phyloP scores from a whole-genome alignment of 1,140 invertebrate species.

The Rhagoletis pomonella region DNA sequence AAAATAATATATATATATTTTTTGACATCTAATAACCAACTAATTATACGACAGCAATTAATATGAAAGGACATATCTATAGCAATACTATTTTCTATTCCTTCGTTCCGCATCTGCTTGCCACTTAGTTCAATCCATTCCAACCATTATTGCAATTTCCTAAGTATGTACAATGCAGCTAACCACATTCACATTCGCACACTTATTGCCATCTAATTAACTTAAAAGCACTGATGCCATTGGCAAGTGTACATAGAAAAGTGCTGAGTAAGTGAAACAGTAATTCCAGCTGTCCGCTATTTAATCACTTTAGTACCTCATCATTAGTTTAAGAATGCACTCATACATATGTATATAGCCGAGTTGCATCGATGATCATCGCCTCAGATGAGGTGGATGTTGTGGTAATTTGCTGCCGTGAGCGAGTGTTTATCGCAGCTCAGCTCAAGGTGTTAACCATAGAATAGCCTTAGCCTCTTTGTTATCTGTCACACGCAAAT shows the following conservation, averaged over 20 bases:
- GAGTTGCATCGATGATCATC: neutral
- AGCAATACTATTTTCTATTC: no score
- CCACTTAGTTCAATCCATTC: neutral
- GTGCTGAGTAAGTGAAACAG: neutral
- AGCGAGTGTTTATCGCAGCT: neutral
- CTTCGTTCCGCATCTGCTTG: neutral
- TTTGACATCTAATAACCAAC: no score
- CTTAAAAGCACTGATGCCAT: conserved; percentile 14
- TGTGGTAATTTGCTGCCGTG: conserved; percentile 1
- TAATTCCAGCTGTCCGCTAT: neutral
- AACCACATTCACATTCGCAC: neutral
- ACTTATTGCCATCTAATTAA: conserved; percentile 34
- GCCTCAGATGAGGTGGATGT: neutral
- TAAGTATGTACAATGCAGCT: conserved; percentile 12
- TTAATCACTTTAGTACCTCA: conserved; percentile 49
- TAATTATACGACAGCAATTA: neutral
- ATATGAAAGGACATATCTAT: no score
- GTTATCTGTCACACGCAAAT: conserved; percentile 32
- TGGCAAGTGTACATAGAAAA: neutral
- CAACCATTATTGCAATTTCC: neutral
- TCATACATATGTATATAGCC: neutral
- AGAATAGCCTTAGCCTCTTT: conserved; percentile 13
- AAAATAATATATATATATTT: no score
- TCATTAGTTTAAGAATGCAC: conserved; percentile 36
- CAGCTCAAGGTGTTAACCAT: conserved; percentile 25